Evolutionary conservation across 1,140 invertebrate genomes (phyloP), one percentile per base, ranked within the genome.

Genomic region (Atopsyche davidsoni): DNA sequence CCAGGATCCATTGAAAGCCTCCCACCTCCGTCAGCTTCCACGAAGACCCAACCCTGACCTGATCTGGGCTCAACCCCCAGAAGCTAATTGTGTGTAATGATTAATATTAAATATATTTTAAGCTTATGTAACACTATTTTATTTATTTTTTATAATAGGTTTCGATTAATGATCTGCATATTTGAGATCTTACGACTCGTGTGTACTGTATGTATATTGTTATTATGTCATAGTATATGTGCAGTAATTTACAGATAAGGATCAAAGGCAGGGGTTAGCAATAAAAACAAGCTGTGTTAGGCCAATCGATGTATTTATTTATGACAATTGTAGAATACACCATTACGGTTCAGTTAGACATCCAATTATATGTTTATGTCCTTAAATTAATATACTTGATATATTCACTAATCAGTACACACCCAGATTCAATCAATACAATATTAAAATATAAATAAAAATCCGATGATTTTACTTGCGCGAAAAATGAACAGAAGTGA

Each of bases 301-400:
- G 55, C 55, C 55, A 57, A 57, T 57, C 55, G 55, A 57, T 57
- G 55, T 57, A 50, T 56, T 53, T 53, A 51, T 53, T 49, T 51
- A 17, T 43, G 50, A 52, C 43, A 52, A 31, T 34, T 52, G 32
- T 51, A 52, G 34, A 51, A 57, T 51, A 51, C 48, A 55, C 38
- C 53, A 48, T 51, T 22, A 40, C 17, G 28, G 40, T 34, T 34
- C 11, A 34, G 32, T 16, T 34, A 34, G 32, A 34, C 32, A 34
- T 34, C 16, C n/a, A 34, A 34, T 34, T 16, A 34, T n/a, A n/a
- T n/a, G n/a, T n/a, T 34, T 34, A 39, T 39, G 13, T 39, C 18
- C 36, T 39, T 39, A 39, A 16, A 18, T 17, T 39, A 39, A 39
- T 39, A 17, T 13, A 39, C 10, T 39, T 17, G 18, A 17, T 17